Evolutionary conservation across 2,888 invertebrate species (phyloP), one percentile per base, ranked within the genome.

Genomic region (Heliconius hortense): DNA sequence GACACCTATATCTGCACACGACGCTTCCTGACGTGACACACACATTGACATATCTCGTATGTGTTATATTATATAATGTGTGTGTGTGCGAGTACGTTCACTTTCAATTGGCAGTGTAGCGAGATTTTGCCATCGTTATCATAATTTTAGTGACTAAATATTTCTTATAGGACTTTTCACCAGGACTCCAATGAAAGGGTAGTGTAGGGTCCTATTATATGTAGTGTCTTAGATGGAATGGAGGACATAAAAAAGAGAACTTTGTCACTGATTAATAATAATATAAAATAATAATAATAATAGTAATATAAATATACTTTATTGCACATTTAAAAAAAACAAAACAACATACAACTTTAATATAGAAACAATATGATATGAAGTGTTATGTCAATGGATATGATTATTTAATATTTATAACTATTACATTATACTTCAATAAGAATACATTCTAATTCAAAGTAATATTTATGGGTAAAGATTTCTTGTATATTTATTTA

Each of bases 21-120:
- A 81, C 77, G 85, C 83, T 88, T 88, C 87, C 86, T 87, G 77
- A 73, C 76, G 77, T 67, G 76, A 83, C 84, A 83, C 84, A 81
- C 56, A 79, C 82, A 81, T 80, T 70, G 84, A 79, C 83, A 85
- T 82, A 79, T 31, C 81, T 79, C 76, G 79, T 79, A 78, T 75
- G 76, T 75, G 31, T 67, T 63, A 53, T 26, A 59, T 71, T 64
- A 53, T 26, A 60, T 69, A 28, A 76, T 74, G 73, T 72, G 59
- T 81, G 78, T 84, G 84, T 86, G 84, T 79, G 82, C 73, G 56
- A 60, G 63, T 69, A 84, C 90, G 86, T 89, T 90, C 90, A 90
- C 90, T 90, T 90, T 90, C 90, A 86, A 86, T 86, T 84, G 81
- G 82, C 85, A 82, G 84, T 83, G 84, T 79, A 81, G 72, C 70